phyloP scores from a whole-genome alignment of 2,888 invertebrate genomes.

The Sinhomidia bicolor region DNA sequence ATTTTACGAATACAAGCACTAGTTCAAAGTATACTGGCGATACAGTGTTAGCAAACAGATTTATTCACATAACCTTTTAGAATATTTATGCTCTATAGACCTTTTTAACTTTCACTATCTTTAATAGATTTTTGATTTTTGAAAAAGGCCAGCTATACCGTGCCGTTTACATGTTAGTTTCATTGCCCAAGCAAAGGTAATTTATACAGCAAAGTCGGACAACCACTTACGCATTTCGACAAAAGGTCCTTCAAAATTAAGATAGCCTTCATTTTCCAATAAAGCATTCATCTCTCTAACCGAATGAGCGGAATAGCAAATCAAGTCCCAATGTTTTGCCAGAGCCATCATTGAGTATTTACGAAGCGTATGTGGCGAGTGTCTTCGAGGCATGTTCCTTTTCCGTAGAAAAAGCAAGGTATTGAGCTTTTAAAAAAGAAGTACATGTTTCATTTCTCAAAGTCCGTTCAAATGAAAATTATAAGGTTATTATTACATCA shows the following conservation, averaged over 20 bases:
- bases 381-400: conserved; percentile 70
- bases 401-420: too few relatives aligned
- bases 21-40: too few relatives aligned
- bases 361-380: conserved; percentile 60
- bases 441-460: not conserved
- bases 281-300: conserved; percentile 78
- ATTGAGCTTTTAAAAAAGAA: too few relatives aligned
- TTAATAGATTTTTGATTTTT: not conserved
- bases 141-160: too few relatives aligned
- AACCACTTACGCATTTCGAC: conserved; percentile 80
- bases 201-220: not conserved
- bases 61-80: too few relatives aligned
- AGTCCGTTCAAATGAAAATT: too few relatives aligned
- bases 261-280: conserved; percentile 80
- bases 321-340: conserved; percentile 79
- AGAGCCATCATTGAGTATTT: conserved; percentile 67
- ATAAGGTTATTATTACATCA: too few relatives aligned
- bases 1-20: too few relatives aligned
- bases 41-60: too few relatives aligned
- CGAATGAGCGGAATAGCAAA: conserved; percentile 79
- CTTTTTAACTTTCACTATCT: not conserved
- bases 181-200: too few relatives aligned
- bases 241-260: conserved; percentile 80
- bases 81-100: too few relatives aligned
- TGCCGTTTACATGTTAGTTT: too few relatives aligned